A percentile compares a stretch with the other conserved stretches of the same genome.
These are phyloP conservation scores for Corticium candelabrum DNA, from an alignment of 37 sponge, comb jelly and placozoan species.

Conservation along the genomic window DNA sequence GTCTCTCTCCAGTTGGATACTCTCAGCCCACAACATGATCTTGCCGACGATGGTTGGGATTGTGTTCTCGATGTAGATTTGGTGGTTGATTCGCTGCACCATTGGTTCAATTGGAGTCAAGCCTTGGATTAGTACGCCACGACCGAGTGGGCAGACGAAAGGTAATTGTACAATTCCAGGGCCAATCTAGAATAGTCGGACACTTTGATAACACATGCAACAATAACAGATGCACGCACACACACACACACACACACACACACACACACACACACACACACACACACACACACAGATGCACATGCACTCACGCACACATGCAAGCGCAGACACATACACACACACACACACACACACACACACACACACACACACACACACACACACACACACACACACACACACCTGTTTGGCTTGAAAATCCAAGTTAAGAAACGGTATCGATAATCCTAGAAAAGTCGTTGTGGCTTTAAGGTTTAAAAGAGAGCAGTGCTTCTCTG, in stretches of 20 bases:
- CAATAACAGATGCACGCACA: no score
- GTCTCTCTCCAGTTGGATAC: constrained; percentile 39
- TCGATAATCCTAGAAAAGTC: background rate
- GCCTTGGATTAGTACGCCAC: constrained; percentile 30
- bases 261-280: no score
- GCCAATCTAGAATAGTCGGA: constrained; percentile 43
- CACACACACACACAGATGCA: no score
- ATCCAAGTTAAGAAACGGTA: background rate
- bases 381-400: no score
- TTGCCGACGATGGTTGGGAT: constrained; percentile 3
- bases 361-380: no score
- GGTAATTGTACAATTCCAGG: constrained; percentile 30
- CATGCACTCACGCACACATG: no score
- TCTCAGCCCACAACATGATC: background rate
- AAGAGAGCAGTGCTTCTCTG: constrained; percentile 1
- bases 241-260: no score
- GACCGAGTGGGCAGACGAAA: constrained; percentile 23
- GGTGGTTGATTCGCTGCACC: constrained; percentile 33
- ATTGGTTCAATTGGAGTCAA: constrained; percentile 41
- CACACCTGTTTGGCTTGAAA: background rate
- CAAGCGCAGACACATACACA: no score
- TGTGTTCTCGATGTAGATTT: constrained; percentile 14
- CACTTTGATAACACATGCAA: no score
- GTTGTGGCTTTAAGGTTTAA: background rate
- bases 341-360: no score